Percentiles rank a stretch among this genome's conserved stretches.
phyloP scores from a whole-genome alignment of 2,797 vertebrate species.

The Chelon labrosus region DNA sequence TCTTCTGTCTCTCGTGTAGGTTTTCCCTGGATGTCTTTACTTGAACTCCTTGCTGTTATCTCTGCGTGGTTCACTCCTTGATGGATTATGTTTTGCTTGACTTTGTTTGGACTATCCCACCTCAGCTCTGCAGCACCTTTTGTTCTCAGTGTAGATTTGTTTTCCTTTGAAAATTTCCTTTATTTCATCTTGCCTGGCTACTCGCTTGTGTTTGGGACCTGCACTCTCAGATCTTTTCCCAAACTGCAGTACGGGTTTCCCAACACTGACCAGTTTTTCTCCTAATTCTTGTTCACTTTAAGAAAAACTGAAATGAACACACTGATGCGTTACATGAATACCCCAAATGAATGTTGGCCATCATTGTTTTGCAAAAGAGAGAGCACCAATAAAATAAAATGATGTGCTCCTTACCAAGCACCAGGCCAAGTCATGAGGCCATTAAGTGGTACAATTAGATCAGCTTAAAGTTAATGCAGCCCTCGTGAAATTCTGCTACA shows the following conservation, averaged over 20 bases:
- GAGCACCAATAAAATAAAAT: slow-evolving; percentile 47
- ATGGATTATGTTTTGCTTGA: no score
- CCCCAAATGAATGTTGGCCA: not conserved
- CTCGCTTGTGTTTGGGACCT: no score
- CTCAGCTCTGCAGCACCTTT: no score
- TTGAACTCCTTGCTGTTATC: no score
- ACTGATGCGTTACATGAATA: slow-evolving; percentile 32
- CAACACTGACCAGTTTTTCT: not conserved
- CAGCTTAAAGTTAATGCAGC: slow-evolving; percentile 57
- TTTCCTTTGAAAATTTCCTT: no score
- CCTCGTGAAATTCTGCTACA: slow-evolving; percentile 57
- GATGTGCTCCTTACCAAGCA: slow-evolving; percentile 38
- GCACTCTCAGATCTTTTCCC: not conserved
- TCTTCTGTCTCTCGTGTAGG: no score
- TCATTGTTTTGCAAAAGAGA: slow-evolving; percentile 41
- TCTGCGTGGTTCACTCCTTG: no score
- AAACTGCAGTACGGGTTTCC: no score
- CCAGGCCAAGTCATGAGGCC: slow-evolving; percentile 52
- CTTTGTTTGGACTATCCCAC: no score
- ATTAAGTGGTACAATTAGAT: slow-evolving; percentile 64
- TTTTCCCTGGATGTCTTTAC: no score
- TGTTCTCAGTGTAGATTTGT: no score
- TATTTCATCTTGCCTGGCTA: no score
- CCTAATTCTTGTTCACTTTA: not conserved
- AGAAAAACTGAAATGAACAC: slow-evolving; percentile 4